Conservation (phyloP, 2,797 vertebrate species). For the Glossophaga mutica region DNA sequence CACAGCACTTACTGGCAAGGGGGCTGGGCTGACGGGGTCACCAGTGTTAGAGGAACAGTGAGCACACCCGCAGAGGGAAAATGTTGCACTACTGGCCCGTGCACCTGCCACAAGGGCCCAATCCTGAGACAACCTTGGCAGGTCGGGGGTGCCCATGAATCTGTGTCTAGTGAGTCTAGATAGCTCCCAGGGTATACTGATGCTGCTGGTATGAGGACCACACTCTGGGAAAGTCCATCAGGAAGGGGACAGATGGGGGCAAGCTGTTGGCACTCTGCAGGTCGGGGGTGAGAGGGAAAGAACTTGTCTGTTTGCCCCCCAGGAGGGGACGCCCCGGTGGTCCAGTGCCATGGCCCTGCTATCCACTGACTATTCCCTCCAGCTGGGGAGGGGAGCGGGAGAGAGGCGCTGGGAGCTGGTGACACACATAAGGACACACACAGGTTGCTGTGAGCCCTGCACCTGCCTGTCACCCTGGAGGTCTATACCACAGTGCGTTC, state of each 20-base stretch:
- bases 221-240: neutral
- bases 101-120: no score
- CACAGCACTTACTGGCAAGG: neutral
- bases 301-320: neutral
- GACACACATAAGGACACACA: neutral
- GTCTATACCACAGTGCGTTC: rapidly evolving
- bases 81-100: rapidly evolving
- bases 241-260: no score
- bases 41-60: no score
- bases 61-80: neutral
- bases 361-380: rapidly evolving
- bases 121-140: rapidly evolving
- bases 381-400: no score
- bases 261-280: neutral
- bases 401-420: neutral
- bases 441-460: neutral
- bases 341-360: neutral
- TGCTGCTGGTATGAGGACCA: neutral
- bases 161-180: neutral
- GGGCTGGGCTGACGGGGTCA: no score
- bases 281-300: rapidly evolving
- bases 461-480: neutral
- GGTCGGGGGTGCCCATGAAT: neutral
- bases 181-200: neutral
- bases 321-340: rapidly evolving